Percentiles rank a stretch among this genome's conserved stretches.
Conservation (phyloP, 2,113 vertebrate genomes). For the Eublepharis macularius region DNA sequence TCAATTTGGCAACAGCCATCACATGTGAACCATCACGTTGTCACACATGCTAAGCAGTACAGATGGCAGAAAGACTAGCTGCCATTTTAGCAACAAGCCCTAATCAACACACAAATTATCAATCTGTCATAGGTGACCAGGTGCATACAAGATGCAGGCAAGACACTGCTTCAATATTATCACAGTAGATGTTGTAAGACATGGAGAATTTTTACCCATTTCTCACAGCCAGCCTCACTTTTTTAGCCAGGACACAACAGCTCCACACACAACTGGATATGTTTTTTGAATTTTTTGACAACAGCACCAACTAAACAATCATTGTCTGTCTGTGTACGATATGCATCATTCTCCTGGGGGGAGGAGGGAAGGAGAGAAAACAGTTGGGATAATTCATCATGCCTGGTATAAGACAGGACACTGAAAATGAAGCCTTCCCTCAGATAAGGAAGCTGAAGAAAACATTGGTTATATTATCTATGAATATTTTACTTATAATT, state of each 20-base stretch:
- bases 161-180: background rate
- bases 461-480: background rate
- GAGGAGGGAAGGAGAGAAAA: background rate
- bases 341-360: background rate
- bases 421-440: background rate
- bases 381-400: background rate
- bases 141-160: background rate
- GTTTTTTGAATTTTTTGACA: background rate
- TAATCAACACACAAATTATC: background rate
- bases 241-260: background rate
- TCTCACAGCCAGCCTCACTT: background rate
- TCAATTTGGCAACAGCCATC: background rate
- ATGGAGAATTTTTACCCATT: background rate
- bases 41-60: background rate
- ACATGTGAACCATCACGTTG: background rate
- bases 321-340: background rate
- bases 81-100: background rate
- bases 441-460: background rate
- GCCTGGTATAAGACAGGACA: background rate
- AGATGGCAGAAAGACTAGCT: background rate
- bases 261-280: background rate
- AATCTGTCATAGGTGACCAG: background rate
- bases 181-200: background rate
- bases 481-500: background rate
- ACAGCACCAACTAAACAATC: background rate